These are phyloP conservation scores for Cervus canadensis DNA, from an alignment of 2,113 vertebrate genomes.

Conservation along the genomic window DNA sequence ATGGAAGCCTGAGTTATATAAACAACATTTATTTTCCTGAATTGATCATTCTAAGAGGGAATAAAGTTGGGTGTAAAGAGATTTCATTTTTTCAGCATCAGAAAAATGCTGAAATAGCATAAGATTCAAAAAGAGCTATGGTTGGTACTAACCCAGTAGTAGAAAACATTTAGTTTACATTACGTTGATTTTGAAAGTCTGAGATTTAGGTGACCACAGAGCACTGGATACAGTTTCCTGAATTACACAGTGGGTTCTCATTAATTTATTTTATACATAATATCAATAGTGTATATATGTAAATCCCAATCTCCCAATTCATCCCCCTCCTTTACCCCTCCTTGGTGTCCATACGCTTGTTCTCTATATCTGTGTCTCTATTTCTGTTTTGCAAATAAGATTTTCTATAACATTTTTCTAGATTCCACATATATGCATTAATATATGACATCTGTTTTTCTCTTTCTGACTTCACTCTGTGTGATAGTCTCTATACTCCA, in stretches of 20 bases:
- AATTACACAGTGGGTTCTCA: background rate
- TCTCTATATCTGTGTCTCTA: background rate
- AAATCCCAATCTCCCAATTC: background rate
- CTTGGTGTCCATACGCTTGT: background rate
- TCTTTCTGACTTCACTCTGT: background rate
- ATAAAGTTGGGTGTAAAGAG: constrained; percentile 16
- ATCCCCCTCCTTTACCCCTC: background rate
- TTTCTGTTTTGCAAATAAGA: background rate
- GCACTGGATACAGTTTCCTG: background rate
- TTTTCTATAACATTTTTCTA: background rate
- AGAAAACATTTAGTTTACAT: background rate
- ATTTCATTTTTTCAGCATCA: background rate
- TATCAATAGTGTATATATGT: background rate
- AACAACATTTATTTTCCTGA: constrained; percentile 60
- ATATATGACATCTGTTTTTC: background rate
- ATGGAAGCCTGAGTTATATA: constrained; percentile 54
- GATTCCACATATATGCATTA: background rate
- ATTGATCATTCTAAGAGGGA: constrained; percentile 53
- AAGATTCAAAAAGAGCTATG: background rate
- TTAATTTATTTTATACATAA: background rate
- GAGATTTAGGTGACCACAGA: background rate
- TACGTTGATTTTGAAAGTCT: background rate
- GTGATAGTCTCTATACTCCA: background rate
- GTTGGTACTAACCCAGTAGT: background rate
- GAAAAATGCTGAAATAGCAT: constrained; percentile 64